Conservation (phyloP, 1,140 invertebrate genomes). For the Lucilia sericata region DNA sequence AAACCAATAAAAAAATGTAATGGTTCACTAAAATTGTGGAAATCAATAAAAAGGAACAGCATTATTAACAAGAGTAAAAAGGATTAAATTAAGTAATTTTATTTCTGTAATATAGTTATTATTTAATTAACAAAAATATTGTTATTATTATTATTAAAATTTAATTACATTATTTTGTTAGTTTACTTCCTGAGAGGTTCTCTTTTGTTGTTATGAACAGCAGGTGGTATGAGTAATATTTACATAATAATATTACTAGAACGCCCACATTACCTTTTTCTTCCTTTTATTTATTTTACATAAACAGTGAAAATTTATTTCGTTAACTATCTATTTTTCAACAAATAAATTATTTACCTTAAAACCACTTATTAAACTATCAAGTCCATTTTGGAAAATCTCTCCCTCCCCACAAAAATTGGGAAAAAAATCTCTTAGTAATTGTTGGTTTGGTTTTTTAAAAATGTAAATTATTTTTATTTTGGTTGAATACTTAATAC, state of each 20-base stretch:
- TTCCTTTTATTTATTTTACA: no score
- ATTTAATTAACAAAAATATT: no score
- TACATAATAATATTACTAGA: background rate
- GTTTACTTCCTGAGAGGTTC: no score
- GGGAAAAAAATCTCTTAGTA: slow-evolving; percentile 8
- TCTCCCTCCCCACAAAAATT: background rate
- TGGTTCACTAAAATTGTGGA: no score
- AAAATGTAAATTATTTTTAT: slow-evolving; percentile 2
- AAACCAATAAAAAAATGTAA: no score
- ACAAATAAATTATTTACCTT: background rate
- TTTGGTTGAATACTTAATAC: background rate
- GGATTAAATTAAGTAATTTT: no score
- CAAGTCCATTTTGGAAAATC: background rate
- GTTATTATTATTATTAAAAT: no score
- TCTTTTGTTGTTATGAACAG: no score
- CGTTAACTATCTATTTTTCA: background rate
- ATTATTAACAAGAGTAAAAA: no score
- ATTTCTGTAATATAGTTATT: no score
- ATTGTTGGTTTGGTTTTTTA: background rate
- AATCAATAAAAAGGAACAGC: no score
- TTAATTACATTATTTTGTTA: no score
- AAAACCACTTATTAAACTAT: slow-evolving; percentile 3
- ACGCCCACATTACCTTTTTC: background rate
- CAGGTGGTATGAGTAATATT: background rate
- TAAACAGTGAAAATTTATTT: background rate